Base-by-base conservation (phyloP, 2,797 vertebrate genomes). In the Lepidocolaptes lacrymiger region DNA sequence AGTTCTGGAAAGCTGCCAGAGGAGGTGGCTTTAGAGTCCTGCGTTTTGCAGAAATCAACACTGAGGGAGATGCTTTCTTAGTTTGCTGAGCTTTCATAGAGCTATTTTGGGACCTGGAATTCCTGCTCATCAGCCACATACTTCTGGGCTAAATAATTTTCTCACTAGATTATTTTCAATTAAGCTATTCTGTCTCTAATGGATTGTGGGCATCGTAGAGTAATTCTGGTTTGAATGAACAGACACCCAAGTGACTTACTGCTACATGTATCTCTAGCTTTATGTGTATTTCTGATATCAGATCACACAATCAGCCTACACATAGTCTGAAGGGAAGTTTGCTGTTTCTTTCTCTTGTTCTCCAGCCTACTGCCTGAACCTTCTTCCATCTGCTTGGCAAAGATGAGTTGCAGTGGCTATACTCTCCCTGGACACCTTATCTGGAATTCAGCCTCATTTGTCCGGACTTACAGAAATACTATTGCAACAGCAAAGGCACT, bases 191-290 rank as follows among this genome's bases (percentile, higher is more conserved):
- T 68, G 27, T 79, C 84, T 91, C 41, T 92, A 64, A 71, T 87
- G 68, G 61, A 77, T 55, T 92, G 91, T 85, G 81, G 86, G 49
- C 64, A 51, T 46, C 56, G 67, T 64, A 43, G 59, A 67, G 49
- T 86, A 89, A 87, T 71, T 86, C 71, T 89, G 43, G 34, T 79
- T 79, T 91, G 88, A 94, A 92, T 61, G 88, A 87, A 56, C 36
- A 64, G 63, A 76, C 17, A 39, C 56, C 26, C 39, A n/a, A 85
- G n/a, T 83, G 36, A 59, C 23, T 88, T 76, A 73, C 6, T 85
- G 55, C 67, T 54, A 20, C 44, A 24, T 19, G 2, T 41, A 12
- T 56, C 51, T 66, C 43, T 48, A 44, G 32, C 72, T 89, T 58
- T 83, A 5, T 43, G 44, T 27, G 28, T 55, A 19, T 79, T 91